Evolutionary conservation across 2,113 vertebrate genomes (phyloP), one percentile per base, ranked within the genome.

Genomic region (Callopanchax toddi): DNA sequence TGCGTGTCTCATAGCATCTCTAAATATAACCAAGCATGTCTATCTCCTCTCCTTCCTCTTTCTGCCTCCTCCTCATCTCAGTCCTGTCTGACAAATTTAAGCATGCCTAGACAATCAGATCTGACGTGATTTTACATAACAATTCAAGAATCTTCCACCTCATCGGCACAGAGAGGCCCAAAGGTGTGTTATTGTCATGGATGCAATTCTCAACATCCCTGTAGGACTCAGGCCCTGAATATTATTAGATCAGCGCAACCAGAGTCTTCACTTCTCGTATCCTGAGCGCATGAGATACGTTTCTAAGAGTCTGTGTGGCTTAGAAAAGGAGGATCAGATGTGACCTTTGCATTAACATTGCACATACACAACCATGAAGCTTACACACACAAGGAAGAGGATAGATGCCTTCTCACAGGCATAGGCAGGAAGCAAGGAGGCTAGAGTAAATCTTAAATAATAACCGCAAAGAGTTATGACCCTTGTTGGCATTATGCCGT

Each of bases 41-140:
- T 85, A 67, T 79, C 81, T 81, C 78, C 66, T 73, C 67, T 83
- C 51, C 64, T 66, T 78, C 80, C 80, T 77, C 81, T 67, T 56
- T 50, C 56, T 83, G 71, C 78, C 78, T 82, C 75, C 81, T 72
- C 69, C 85, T 83, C 76, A 76, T 83, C 79, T 67, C 82, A 32
- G 74, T 67, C 66, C 84, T 86, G 88, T 88, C 83, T 87, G 82
- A 88, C 84, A 86, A 88, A 89, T 89, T 88, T 85, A 78, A 84
- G 81, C 65, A 37, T 77, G 80, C 81, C 81, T 65, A 65, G 82
- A 82, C 85, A 78, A 91, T 88, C 66, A 59, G 44, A 87, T 91
- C 78, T 82, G 90, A 91, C 88, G 79, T 62, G 82, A 70, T 79
- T 88, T 91, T 90, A 87, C 82, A 84, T 87, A 92, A 89, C 86